phyloP scores from a whole-genome alignment of 2,797 vertebrate genomes.

The Champsocephalus gunnari region DNA sequence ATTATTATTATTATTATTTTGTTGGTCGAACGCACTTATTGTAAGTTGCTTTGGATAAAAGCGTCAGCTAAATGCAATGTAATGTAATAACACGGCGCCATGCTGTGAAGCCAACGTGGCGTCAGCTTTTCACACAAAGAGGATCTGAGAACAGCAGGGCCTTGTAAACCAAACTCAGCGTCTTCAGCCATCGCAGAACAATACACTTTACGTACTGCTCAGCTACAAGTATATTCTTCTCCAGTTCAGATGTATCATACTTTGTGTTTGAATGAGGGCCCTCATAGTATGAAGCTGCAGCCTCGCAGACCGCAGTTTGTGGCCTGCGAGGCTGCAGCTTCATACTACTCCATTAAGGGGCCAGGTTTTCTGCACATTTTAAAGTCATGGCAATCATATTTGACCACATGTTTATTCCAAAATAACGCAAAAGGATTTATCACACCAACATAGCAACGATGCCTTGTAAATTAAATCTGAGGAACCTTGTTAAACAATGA shows the following conservation, averaged over 20 bases:
- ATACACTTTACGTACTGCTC: not conserved
- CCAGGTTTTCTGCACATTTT: not conserved
- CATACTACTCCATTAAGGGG: not conserved
- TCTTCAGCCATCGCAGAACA: conserved; percentile 14
- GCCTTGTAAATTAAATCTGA: not conserved
- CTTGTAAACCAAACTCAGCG: not conserved
- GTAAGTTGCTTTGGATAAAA: too few species aligned
- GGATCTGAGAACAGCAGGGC: not conserved
- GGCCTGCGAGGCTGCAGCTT: too few species aligned
- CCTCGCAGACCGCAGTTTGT: too few species aligned
- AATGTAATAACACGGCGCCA: not conserved
- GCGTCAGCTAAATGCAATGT: too few species aligned
- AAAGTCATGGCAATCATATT: not conserved
- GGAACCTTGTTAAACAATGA: not conserved
- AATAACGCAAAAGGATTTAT: not conserved
- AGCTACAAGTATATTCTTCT: not conserved
- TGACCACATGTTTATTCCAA: not conserved
- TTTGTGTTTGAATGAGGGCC: not conserved
- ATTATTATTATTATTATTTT: too few species aligned
- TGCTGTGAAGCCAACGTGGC: not conserved
- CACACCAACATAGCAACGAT: not conserved
- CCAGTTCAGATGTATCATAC: not conserved
- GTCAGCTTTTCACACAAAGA: not conserved
- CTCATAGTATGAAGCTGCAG: too few species aligned
- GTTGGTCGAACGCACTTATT: too few species aligned